Base-by-base conservation (phyloP, 2,797 vertebrate species). In the Paedocypris micromegethes region DNA sequence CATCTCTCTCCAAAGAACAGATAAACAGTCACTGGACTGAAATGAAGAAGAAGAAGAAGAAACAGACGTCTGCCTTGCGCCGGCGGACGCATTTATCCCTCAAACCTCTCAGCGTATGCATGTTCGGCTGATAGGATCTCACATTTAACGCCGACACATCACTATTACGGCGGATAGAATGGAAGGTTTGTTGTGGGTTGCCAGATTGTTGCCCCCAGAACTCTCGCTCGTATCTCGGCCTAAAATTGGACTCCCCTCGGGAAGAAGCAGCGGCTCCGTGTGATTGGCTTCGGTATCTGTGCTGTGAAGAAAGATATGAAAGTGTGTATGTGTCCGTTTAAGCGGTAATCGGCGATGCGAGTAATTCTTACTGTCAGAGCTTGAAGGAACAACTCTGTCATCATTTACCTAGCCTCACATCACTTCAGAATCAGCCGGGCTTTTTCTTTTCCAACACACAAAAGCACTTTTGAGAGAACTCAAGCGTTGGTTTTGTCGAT, bases 11-110 rank as follows among this genome's bases (percentile, higher is more conserved):
- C 52, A 60, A 70, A 54, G 52, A 55, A 58, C 73, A 56, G 8
- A 66, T 59, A 56, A 43, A 65, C 45, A 58, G 55, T 58, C 52
- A 51, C 54, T 48, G 53, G 68, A 48, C 68, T 60, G 43, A 74
- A 70, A 55, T 53, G 41, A 50, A 52, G 53, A 59, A 73, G 50
- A 66, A 74, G 76, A 72, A 64, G 65, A 52, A 64, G 64, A 52
- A 57, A 37, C 8, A n/a, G 58, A 64, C 59, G 58, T 60, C 7
- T 54, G n/a, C 2, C 46, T 58, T 57, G 46, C 53, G 50, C 59
- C 37, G 50, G 43, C 63, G 63, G 38, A 8, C 47, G 0, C 51
- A 38, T 62, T 41, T 41, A 47, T 50, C 62, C 65, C 61, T 60
- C 40, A 43, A 40, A 51, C 46, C 5, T 67, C 43, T 52, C 53